Conservation (phyloP, 1,140 invertebrate genomes). For the Venturia canescens region DNA sequence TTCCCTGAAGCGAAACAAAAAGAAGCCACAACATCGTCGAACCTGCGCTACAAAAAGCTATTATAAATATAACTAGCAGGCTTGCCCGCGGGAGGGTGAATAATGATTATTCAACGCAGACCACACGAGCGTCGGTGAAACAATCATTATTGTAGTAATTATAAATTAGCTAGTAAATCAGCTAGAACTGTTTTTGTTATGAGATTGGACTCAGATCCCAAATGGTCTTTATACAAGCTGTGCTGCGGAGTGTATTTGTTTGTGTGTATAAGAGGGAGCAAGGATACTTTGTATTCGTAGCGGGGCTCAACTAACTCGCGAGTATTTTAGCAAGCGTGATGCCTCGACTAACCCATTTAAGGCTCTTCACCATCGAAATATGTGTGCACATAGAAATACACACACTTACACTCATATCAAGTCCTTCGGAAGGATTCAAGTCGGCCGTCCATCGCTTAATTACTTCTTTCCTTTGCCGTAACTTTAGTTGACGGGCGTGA, state of each 20-base stretch:
- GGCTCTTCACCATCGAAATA: background rate
- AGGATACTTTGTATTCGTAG: constrained; percentile 42
- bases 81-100: too few species aligned
- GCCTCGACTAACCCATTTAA: constrained; percentile 25
- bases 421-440: constrained; percentile 43
- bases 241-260: background rate
- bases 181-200: too few species aligned
- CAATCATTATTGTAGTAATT: too few species aligned
- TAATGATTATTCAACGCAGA: too few species aligned
- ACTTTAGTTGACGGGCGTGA: constrained; percentile 57
- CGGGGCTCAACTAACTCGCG: constrained; percentile 21
- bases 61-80: too few species aligned
- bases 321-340: constrained; percentile 33
- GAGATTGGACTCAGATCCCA: background rate
- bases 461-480: constrained; percentile 52
- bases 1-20: too few species aligned
- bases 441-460: constrained; percentile 56
- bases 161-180: too few species aligned
- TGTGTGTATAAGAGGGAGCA: background rate
- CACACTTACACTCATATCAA: too few species aligned
- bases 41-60: too few species aligned
- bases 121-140: too few species aligned
- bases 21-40: too few species aligned
- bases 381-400: constrained; percentile 10
- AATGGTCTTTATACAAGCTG: background rate